Evolutionary conservation across 2,113 vertebrate species (phyloP), one percentile per base, ranked within the genome.

Genomic region (Osmerus mordax): DNA sequence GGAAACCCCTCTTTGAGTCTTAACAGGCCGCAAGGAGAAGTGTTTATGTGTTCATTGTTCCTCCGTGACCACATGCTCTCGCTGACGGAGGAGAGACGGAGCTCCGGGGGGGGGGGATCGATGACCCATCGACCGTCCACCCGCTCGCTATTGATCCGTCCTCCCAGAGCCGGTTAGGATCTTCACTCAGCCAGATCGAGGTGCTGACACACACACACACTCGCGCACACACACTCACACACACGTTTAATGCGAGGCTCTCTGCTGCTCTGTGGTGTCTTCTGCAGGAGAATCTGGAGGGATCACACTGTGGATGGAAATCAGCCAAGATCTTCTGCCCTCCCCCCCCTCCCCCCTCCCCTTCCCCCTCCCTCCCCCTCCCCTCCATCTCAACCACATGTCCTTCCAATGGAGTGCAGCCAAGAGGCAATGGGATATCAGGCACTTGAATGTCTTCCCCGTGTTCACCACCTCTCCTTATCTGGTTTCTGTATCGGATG

Each of bases 41-140:
- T 84, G 83, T 86, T 83, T 78, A 86, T 88, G 80, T 87, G 88
- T 84, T 87, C 80, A 86, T 83, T 84, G 83, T 86, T 72, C 67
- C 63, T 74, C 67, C 2, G 73, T 77, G 71, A 75, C 75, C 74
- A 55, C 84, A 78, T 84, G 61, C 81, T 78, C 53, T 72, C 60
- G 60, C 70, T 75, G 52, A 52, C 74, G 61, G 62, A 9, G 3
- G 68, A 21, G 47, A 74, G 55, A 68, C 67, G 65, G 19, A 83
- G 41, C 83, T 79, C 79, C 71, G 14, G 32, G 21, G 77, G 32
- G 5, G 32, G 32, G 71, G 67, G 64, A 88, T 89, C 87, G 73
- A 86, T 89, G 80, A 69, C 64, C 81, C 83, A 84, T 71, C 77
- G 83, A 85, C 75, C 75, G 76, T 72, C 78, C 72, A 74, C 78